Evolutionary conservation across 2,888 invertebrate species (phyloP), one percentile per base, ranked within the genome.

Genomic region (Sipha maydis): DNA sequence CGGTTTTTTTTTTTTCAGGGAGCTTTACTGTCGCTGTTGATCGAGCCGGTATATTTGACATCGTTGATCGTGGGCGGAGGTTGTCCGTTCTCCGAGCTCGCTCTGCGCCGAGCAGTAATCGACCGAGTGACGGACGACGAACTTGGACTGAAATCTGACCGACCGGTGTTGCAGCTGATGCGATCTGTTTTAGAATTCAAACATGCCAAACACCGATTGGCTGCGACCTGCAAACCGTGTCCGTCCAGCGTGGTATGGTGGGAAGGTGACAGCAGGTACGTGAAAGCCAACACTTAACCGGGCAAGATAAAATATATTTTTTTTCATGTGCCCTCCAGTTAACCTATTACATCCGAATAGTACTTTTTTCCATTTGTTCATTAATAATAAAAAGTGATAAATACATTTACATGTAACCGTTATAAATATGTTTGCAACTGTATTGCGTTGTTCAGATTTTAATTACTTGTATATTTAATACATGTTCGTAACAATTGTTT

Each of bases 11-110:
- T 41, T 41, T 48, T 73, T 90, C 89, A 94, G 93, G 98, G 98
- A 7, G 94, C 96, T 7, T 92, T 98, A 7, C 91, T 98, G 80
- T 94, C 94, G 90, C 92, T 94, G 89, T 91, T 98, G 48, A 92
- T 97, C 7, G 91, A 93, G 89, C 95, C 96, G 21, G 93, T 98
- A 91, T 95, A 94, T 91, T 92, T 98, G 0, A 92, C 93, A 11
- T 94, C 94, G 85, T 93, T 97, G 89, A 94, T 95, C 85, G 94
- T 98, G 91, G 95, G 95, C 85, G 94, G 94, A 89, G 93, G 93
- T 38, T 88, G 88, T 61, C 94, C 95, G 14, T 96, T 94, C 91
- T 94, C 94, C 80, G 90, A 93, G 78, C 92, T 93, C 25, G 93
- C 95, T 0, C 92, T 96, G 91, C 91, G 93, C 90, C 91, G 95